Percentiles rank a stretch among this genome's conserved stretches.
Conservation (phyloP, 2,113 vertebrate species). For the Trogon surrucura region DNA sequence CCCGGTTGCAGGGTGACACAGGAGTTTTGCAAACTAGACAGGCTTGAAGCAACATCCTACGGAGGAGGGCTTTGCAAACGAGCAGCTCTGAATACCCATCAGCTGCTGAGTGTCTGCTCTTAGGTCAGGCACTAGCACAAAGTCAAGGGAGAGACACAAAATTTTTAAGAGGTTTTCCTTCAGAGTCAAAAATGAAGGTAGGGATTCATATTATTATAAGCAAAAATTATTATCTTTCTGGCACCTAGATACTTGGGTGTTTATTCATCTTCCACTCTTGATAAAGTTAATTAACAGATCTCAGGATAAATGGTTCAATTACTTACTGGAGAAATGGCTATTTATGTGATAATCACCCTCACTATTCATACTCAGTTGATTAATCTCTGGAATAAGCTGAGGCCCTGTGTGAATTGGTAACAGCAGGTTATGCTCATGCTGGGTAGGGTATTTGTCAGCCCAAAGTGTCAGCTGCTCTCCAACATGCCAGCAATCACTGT, state of each 20-base stretch:
- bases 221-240: neutral
- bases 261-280: neutral
- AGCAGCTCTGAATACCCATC: neutral
- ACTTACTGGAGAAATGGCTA: neutral
- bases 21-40: neutral
- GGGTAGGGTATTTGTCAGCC: neutral
- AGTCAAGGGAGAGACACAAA: neutral
- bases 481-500: neutral
- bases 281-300: conserved; percentile 44
- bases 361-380: neutral
- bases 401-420: neutral
- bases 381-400: neutral
- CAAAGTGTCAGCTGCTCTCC: neutral
- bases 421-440: neutral
- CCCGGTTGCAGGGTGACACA: neutral
- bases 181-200: neutral
- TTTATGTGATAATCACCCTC: neutral
- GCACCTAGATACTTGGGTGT: neutral
- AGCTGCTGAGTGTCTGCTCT: neutral
- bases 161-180: neutral
- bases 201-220: neutral
- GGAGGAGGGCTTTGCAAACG: neutral
- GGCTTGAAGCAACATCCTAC: neutral
- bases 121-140: neutral
- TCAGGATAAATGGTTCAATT: neutral